Evolutionary conservation across 2,797 vertebrate species (phyloP), one percentile per base, ranked within the genome.

Genomic region (Uromys caudimaculatus): DNA sequence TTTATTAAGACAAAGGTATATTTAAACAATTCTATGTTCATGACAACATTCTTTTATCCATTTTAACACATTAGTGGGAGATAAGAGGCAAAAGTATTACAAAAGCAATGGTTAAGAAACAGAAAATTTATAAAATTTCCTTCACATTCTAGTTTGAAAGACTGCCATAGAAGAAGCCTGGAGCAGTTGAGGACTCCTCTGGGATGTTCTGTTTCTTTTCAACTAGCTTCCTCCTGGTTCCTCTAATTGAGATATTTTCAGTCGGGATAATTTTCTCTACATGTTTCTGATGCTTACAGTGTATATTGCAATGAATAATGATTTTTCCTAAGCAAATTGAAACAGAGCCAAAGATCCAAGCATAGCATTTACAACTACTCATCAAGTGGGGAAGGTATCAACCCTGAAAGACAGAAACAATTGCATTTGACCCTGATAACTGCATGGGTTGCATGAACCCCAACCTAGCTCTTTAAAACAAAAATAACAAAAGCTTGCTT

Each of bases 391-490:
- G 27, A 95, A 67, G n/a, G 75, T 24, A 87, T 32, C 44, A 29
- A 50, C 67, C 79, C 58, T 73, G 56, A 81, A 77, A 94, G 52
- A 73, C 56, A 78, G 82, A 94, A 93, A 94, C 69, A 89, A 93
- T 95, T 96, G 69, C 11, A 47, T 91, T 86, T 96, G 96, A 94
- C 91, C 95, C 93, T 0, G 58, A 95, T 97, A 97, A 96, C 82
- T n/a, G 85, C 91, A 54, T 44, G 41, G 95, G 95, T 96, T 93
- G 52, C 0, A 0, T 87, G 75, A 77, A 90, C 89, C 95, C 75
- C 96, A 97, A 85, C 75, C 89, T 90, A 75, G 38, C 47, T 97
- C 89, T 95, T 98, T 97, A 96, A 97, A 94, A 95, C 78, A 91
- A 95, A 69, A 96, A 96, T 92, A 95, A 95, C 62, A 88, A 94